Evolutionary conservation across 2,113 vertebrate genomes (phyloP).

Genomic region (Tachysurus vachellii): DNA sequence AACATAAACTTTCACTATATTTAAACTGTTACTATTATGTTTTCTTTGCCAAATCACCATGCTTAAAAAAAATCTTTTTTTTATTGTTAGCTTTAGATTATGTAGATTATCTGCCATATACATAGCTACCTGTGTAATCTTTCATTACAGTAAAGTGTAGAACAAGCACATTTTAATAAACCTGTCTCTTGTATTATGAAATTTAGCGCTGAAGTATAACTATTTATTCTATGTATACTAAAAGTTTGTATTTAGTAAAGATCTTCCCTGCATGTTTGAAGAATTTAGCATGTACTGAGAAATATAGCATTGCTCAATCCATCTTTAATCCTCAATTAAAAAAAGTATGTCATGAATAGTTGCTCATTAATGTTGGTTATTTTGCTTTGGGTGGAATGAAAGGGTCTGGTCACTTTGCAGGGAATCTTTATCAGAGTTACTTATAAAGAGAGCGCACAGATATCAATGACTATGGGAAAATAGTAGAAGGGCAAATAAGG

Average conservation of each 20-base stretch:
- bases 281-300: neutral
- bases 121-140: no score
- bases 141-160: no score
- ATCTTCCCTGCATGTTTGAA: neutral
- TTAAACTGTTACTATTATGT: neutral
- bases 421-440: neutral
- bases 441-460: neutral
- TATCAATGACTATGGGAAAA: neutral
- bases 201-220: neutral
- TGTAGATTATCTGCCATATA: no score
- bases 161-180: no score
- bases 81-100: no score
- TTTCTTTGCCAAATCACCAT: neutral
- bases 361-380: neutral
- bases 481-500: constrained; percentile 10
- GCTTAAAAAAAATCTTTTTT: no score
- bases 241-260: neutral
- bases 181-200: no score
- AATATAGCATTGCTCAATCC: neutral
- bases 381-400: neutral
- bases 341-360: neutral
- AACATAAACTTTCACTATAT: neutral
- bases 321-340: neutral
- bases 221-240: neutral
- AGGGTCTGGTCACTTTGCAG: neutral